Percentiles rank a stretch among this genome's conserved stretches.
phyloP scores from a whole-genome alignment of 2,113 vertebrate species.

The Laticauda laticaudata region DNA sequence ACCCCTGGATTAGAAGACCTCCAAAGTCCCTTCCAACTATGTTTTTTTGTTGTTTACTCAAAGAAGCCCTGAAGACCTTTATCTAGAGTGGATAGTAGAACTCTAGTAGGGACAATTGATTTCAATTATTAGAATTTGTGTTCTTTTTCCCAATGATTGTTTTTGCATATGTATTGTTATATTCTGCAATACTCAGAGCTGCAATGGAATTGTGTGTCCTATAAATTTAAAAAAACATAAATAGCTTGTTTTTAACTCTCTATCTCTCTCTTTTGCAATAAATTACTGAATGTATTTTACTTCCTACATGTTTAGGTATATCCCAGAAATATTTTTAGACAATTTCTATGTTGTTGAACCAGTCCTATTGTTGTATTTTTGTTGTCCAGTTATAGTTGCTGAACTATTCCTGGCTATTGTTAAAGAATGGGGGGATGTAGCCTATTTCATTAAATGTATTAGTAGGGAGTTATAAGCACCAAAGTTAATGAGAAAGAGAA shows the following conservation, averaged over 20 bases:
- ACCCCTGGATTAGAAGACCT: background rate
- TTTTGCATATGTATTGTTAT: background rate
- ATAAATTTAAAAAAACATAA: background rate
- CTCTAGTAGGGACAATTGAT: background rate
- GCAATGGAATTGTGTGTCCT: background rate
- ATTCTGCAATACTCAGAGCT: background rate
- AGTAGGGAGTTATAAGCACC: background rate
- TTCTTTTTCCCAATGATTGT: background rate
- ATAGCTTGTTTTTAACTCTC: background rate
- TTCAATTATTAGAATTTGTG: background rate
- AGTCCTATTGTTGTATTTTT: background rate
- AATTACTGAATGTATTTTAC: background rate
- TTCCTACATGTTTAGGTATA: background rate
- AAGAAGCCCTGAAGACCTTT: background rate
- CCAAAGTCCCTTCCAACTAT: too few relatives aligned
- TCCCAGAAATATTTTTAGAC: background rate
- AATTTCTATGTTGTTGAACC: background rate
- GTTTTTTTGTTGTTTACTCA: background rate
- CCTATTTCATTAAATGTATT: background rate
- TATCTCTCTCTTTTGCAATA: background rate
- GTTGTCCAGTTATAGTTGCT: background rate
- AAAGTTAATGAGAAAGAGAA: background rate
- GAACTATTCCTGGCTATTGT: background rate
- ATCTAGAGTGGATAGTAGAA: background rate
- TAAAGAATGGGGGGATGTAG: background rate